Conservation (phyloP, 2,888 invertebrate genomes). For the Xestoiulus laeticollis region DNA sequence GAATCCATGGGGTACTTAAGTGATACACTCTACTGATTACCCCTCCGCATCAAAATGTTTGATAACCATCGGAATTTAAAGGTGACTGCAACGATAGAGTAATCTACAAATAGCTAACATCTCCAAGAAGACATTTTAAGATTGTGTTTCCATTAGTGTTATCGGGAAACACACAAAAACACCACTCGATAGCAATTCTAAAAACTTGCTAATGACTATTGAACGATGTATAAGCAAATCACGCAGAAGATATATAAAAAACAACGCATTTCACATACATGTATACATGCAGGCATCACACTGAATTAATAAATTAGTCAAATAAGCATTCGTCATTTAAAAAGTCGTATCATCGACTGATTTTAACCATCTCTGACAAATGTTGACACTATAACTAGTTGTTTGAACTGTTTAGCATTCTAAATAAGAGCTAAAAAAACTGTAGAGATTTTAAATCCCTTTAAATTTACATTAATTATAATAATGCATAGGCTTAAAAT, state of each 20-base stretch:
- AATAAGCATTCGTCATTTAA: too few species aligned
- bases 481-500: too few species aligned
- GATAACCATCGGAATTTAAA: not conserved
- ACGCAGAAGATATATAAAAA: not conserved
- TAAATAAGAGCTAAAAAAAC: too few species aligned
- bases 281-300: too few species aligned
- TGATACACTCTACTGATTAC: not conserved
- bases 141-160: not conserved
- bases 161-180: not conserved
- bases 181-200: not conserved
- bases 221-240: not conserved
- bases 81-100: not conserved
- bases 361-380: too few species aligned
- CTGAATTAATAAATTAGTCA: too few species aligned
- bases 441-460: too few species aligned
- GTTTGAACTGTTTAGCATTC: too few species aligned
- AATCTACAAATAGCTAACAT: not conserved
- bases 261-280: not conserved
- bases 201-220: not conserved
- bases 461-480: too few species aligned
- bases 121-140: not conserved
- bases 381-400: too few species aligned
- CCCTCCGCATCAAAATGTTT: not conserved
- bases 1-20: not conserved
- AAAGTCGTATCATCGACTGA: too few species aligned